Percentiles rank a stretch among this genome's conserved stretches.
These are phyloP conservation scores for Standfussiana lucernea DNA, from an alignment of 2,888 invertebrate genomes.

Conservation along the genomic window DNA sequence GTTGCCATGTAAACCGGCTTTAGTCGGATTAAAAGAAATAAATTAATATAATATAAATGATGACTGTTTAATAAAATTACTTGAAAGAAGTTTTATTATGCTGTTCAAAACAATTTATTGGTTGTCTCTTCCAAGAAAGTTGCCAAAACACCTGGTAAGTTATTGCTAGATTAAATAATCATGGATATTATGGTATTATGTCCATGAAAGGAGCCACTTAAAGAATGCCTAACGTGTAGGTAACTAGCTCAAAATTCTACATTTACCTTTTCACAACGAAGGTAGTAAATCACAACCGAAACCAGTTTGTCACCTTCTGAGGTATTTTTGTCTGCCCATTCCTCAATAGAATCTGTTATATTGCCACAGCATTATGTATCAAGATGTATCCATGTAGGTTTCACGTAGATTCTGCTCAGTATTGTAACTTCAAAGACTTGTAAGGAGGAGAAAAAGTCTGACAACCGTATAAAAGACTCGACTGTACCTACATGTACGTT, in stretches of 20 bases:
- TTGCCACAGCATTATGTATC: background rate
- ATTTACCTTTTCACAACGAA: background rate
- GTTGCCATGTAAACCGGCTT: slow-evolving; percentile 60
- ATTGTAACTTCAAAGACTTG: background rate
- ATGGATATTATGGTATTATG: background rate
- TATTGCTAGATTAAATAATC: background rate
- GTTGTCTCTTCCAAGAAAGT: background rate
- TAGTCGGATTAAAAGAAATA: background rate
- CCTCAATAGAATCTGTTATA: background rate
- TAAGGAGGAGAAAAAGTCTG: background rate
- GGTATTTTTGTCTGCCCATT: background rate
- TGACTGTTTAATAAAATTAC: background rate
- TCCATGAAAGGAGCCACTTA: background rate
- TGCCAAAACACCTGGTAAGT: background rate
- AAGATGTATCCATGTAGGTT: background rate
- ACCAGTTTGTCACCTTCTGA: background rate
- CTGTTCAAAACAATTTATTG: background rate
- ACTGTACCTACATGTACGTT: background rate
- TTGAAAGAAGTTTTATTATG: background rate
- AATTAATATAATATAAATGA: too few relatives aligned
- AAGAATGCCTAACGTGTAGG: background rate
- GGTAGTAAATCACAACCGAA: background rate
- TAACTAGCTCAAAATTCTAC: background rate
- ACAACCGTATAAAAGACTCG: background rate
- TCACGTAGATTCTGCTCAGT: background rate